Conservation (phyloP, 2,113 vertebrate genomes). For the Erinaceus europaeus region DNA sequence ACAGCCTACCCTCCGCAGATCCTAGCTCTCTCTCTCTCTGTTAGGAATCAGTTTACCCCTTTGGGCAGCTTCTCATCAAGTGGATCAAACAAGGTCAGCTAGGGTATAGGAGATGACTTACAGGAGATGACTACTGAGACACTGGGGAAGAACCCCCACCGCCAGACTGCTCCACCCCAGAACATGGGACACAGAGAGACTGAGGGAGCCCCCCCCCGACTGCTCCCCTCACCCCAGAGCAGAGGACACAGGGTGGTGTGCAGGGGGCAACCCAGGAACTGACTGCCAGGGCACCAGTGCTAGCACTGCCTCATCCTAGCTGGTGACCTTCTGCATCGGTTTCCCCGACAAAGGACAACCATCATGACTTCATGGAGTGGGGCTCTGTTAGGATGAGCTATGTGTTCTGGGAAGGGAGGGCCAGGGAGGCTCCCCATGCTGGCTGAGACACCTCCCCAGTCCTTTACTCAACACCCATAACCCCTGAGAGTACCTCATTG, state of each 20-base stretch:
- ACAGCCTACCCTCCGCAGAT: neutral
- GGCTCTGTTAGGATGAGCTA: neutral
- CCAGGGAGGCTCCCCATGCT: fast-evolving
- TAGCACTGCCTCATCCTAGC: neutral
- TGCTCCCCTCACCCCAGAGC: fast-evolving
- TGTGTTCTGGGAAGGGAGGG: too few relatives aligned
- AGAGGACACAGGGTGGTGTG: neutral
- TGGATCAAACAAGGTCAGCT: too few relatives aligned
- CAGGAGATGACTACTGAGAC: too few relatives aligned
- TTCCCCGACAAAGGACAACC: neutral
- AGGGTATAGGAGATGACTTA: too few relatives aligned
- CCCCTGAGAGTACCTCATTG: too few relatives aligned
- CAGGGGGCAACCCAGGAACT: neutral
- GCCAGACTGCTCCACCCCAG: too few relatives aligned
- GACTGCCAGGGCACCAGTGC: neutral
- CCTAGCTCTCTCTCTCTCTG: too few relatives aligned
- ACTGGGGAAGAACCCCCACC: too few relatives aligned
- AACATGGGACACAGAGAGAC: too few relatives aligned
- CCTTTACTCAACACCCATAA: neutral
- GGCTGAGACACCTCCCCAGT: neutral
- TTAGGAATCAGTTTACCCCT: neutral
- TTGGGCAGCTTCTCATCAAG: neutral
- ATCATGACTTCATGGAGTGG: neutral
- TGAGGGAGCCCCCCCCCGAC: neutral
- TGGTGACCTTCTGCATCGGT: fast-evolving